These are phyloP conservation scores for Camponotus pennsylvanicus DNA, from an alignment of 1,140 invertebrate species.

Conservation along the genomic window DNA sequence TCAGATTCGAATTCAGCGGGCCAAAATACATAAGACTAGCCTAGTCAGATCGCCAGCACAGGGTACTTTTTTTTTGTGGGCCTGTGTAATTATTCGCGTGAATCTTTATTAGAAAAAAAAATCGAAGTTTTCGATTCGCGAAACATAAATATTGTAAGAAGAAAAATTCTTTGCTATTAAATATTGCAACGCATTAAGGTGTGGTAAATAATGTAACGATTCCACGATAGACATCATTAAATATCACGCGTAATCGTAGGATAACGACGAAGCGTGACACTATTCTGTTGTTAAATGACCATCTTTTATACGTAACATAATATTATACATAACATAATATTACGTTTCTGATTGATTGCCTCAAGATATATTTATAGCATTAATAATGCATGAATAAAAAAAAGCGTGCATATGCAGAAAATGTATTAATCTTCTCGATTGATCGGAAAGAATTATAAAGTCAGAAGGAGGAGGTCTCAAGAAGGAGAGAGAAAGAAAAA, in stretches of 20 bases:
- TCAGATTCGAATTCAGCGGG: no score
- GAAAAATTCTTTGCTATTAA: slow-evolving; percentile 14
- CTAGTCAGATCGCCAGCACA: no score
- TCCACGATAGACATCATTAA: neutral
- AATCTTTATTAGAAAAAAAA: neutral
- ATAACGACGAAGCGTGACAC: neutral
- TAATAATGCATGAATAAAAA: neutral
- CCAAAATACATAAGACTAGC: no score
- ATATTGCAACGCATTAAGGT: slow-evolving; percentile 14
- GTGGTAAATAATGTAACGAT: slow-evolving; percentile 1
- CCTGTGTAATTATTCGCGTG: neutral
- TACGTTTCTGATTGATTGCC: neutral
- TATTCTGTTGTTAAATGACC: neutral
- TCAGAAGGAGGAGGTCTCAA: neutral
- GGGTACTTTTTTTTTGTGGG: no score
- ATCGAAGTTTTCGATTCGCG: slow-evolving; percentile 1
- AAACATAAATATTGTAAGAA: slow-evolving; percentile 32
- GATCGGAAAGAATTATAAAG: neutral
- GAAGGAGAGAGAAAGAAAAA: neutral
- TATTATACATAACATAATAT: neutral
- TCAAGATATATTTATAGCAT: neutral
- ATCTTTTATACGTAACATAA: neutral
- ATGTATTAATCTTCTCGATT: neutral
- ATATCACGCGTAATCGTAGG: slow-evolving; percentile 2
- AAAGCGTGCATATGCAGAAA: neutral